These are phyloP conservation scores for Junonia oenone DNA, from an alignment of 2,888 invertebrate genomes.

Conservation along the genomic window DNA sequence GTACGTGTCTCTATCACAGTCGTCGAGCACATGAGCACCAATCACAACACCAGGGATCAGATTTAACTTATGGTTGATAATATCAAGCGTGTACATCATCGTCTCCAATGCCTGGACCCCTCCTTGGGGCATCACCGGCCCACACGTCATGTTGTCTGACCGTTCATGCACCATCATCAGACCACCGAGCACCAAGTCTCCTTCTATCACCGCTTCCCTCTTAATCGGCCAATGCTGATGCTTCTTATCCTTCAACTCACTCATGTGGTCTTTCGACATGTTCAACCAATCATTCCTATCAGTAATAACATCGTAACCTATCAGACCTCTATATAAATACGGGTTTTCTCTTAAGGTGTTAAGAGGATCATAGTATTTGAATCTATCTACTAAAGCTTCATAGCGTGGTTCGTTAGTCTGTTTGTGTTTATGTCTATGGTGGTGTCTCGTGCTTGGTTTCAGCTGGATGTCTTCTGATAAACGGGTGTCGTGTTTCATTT, in stretches of 20 bases:
- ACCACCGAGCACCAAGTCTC: constrained; percentile 92
- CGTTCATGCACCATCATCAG: constrained; percentile 96
- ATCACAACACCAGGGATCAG: constrained; percentile 88
- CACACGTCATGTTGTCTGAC: constrained; percentile 92
- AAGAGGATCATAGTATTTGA: constrained; percentile 35
- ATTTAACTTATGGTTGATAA: constrained; percentile 82
- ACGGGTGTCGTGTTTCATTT: constrained; percentile 48
- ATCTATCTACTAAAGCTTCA: constrained; percentile 39
- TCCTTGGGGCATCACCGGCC: constrained; percentile 96
- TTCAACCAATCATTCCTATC: constrained; percentile 56
- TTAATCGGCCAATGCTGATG: constrained; percentile 87
- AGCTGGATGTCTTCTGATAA: constrained; percentile 39
- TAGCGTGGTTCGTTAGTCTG: constrained; percentile 34
- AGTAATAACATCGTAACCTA: constrained; percentile 36
- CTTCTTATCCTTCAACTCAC: constrained; percentile 62
- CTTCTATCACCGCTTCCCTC: constrained; percentile 91
- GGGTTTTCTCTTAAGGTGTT: constrained; percentile 40
- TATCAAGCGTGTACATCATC: constrained; percentile 94
- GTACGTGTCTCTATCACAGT: constrained; percentile 97
- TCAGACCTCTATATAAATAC: constrained; percentile 43
- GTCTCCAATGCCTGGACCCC: constrained; percentile 93
- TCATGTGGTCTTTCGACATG: constrained; percentile 56
- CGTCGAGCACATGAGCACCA: constrained; percentile 94
- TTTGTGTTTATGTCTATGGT: constrained; percentile 63
- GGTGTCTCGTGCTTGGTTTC: constrained; percentile 45